Conservation (phyloP, 2,888 invertebrate species). For the Ceratothoa steindachneri region DNA sequence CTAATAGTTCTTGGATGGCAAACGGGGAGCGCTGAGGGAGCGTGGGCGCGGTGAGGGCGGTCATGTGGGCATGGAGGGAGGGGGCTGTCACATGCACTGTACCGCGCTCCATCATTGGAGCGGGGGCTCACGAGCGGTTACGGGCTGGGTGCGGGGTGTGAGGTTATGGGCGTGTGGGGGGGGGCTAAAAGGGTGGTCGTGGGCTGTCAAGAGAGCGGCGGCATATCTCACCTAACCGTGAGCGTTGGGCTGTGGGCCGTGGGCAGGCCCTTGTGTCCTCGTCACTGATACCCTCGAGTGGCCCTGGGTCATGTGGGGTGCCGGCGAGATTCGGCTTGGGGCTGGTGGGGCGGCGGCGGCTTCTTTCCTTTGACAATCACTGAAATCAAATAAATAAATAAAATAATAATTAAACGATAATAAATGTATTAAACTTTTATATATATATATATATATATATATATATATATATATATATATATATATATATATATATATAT, state of each 20-base stretch:
- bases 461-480: not conserved
- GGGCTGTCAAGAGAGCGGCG: too few species aligned
- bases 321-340: too few species aligned
- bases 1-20: conserved; percentile 62
- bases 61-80: conserved; percentile 45
- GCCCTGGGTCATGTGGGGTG: too few species aligned
- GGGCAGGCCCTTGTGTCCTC: too few species aligned
- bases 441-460: not conserved
- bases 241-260: too few species aligned
- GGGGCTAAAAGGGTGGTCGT: too few species aligned
- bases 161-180: conserved; percentile 6
- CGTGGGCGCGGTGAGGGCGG: conserved; percentile 27
- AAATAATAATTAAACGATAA: not conserved
- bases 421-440: not conserved
- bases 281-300: too few species aligned
- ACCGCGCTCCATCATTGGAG: conserved; percentile 39
- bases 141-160: conserved; percentile 22
- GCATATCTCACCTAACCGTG: too few species aligned
- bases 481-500: conserved; percentile 6
- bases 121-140: too few species aligned
- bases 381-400: too few species aligned
- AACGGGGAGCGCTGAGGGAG: conserved; percentile 59
- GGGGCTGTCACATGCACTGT: conserved; percentile 42
- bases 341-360: too few species aligned
- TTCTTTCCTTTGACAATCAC: too few species aligned